phyloP scores from a whole-genome alignment of 2,113 vertebrate genomes.

The Anser brachyrhynchus region DNA sequence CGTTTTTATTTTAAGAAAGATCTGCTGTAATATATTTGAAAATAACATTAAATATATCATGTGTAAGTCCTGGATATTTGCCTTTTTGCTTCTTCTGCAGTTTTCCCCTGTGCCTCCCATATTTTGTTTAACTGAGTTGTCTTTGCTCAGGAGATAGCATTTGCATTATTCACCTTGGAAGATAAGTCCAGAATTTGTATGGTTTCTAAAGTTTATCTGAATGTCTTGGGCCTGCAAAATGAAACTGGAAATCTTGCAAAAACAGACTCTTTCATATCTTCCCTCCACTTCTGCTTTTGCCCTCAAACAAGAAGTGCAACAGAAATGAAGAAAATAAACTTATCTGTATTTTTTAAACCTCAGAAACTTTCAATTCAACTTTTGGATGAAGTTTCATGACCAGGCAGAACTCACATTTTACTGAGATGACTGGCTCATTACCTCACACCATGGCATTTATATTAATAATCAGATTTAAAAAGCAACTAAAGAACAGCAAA shows the following conservation, averaged over 20 bases:
- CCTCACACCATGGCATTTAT: background rate
- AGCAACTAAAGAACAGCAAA: background rate
- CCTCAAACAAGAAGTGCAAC: conserved; percentile 28
- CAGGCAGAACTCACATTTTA: background rate
- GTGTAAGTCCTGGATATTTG: background rate
- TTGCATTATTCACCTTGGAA: conserved; percentile 17
- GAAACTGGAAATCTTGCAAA: background rate
- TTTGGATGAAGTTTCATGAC: background rate
- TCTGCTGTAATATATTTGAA: conserved; percentile 26
- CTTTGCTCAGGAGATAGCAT: background rate
- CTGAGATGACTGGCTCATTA: background rate
- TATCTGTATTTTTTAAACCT: conserved; percentile 1
- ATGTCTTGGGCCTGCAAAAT: background rate
- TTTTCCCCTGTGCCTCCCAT: background rate
- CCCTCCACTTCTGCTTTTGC: conserved; percentile 36
- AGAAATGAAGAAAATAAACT: conserved; percentile 39
- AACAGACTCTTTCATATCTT: background rate
- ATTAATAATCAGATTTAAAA: background rate
- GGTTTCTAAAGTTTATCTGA: background rate
- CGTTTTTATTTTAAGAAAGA: conserved; percentile 35
- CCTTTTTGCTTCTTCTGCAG: background rate
- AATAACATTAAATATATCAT: conserved; percentile 23
- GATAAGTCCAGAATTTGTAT: background rate
- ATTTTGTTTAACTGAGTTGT: background rate
- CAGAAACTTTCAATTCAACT: conserved; percentile 43